Evolutionary conservation across 2,113 vertebrate genomes (phyloP), one percentile per base, ranked within the genome.

Genomic region (Emydura subglobosa): DNA sequence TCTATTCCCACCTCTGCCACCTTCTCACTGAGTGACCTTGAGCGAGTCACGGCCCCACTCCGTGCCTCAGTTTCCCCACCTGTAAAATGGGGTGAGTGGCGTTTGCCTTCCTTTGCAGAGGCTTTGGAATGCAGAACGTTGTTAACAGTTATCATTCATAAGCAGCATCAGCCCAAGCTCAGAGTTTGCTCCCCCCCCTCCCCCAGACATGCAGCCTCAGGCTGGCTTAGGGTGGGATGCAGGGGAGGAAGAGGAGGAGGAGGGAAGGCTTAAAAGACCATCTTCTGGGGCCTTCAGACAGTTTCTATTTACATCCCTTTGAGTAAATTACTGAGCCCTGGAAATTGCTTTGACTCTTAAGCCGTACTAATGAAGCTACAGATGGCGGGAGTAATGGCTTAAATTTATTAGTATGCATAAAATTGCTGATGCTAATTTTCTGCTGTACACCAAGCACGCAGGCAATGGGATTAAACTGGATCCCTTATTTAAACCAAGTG

Each of bases 301-400:
- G 59, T 96, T 95, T 88, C 94, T 95, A 59, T 95, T 96, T 95
- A 50, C 87, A 92, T 94, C 86, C 95, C 95, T 95, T 79, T 79
- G 85, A 97, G 93, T 94, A 94, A 97, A 95, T 96, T 96, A 94
- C 94, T 0, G 0, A 97, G 89, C 85, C 87, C 95, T 91, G 92
- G 94, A 95, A 96, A 96, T 95, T 83, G 1, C 87, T 97, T 95
- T 92, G 83, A 96, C 96, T 96, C 96, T 97, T 97, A 95, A 94
- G 94, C 92, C 91, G 13, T 95, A 96, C 91, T 95, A 97, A 97
- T 96, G 96, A 95, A 97, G 96, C 83, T 93, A 95, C 97, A 97
- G 97, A 97, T 96, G 96, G 96, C 93, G 96, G 96, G 95, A 97
- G 96, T 96, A 97, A 97, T 95, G 96, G 96, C 96, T 96, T 95